Percentiles rank a stretch among this genome's conserved stretches.
Conservation (phyloP, 1,140 invertebrate species). For the Orchestia grillus region DNA sequence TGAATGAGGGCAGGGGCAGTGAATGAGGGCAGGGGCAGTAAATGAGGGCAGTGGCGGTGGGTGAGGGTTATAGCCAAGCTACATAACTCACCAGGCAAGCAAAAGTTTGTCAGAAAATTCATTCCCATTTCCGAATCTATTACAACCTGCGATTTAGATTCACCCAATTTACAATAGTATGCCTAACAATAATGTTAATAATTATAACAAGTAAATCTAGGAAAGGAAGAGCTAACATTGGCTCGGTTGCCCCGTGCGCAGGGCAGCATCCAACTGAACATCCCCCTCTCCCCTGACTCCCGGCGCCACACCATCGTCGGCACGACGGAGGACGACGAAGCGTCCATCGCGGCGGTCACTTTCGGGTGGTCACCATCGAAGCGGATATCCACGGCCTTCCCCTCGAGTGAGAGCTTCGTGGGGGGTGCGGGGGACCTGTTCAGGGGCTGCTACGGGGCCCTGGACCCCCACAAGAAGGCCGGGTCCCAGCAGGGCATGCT, state of each 20-base stretch:
- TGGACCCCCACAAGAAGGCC: conserved; percentile 55
- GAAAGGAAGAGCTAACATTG: too few relatives aligned
- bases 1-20: too few relatives aligned
- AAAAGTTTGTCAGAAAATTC: too few relatives aligned
- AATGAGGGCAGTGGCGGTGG: too few relatives aligned
- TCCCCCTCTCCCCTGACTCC: conserved; percentile 42
- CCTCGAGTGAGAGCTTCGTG: conserved; percentile 58
- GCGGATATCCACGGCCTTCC: conserved; percentile 28
- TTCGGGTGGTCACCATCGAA: conserved; percentile 48
- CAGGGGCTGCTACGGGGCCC: conserved; percentile 57
- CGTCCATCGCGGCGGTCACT: conserved; percentile 3
- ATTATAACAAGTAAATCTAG: too few relatives aligned
- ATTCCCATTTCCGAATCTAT: too few relatives aligned
- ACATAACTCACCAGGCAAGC: too few relatives aligned
- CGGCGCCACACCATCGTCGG: conserved; percentile 51
- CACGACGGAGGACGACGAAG: conserved; percentile 49
- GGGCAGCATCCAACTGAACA: conserved; percentile 55
- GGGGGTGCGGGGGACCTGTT: conserved; percentile 58
- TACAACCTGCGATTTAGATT: too few relatives aligned
- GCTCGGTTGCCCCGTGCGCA: background rate
- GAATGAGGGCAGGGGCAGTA: too few relatives aligned
- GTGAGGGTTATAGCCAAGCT: too few relatives aligned
- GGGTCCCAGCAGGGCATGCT: conserved; percentile 46
- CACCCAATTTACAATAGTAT: too few relatives aligned
- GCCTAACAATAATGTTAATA: too few relatives aligned